Percentiles rank a stretch among this genome's conserved stretches.
Conservation (phyloP, 2,888 invertebrate genomes). For the Drosophila emarginata region DNA sequence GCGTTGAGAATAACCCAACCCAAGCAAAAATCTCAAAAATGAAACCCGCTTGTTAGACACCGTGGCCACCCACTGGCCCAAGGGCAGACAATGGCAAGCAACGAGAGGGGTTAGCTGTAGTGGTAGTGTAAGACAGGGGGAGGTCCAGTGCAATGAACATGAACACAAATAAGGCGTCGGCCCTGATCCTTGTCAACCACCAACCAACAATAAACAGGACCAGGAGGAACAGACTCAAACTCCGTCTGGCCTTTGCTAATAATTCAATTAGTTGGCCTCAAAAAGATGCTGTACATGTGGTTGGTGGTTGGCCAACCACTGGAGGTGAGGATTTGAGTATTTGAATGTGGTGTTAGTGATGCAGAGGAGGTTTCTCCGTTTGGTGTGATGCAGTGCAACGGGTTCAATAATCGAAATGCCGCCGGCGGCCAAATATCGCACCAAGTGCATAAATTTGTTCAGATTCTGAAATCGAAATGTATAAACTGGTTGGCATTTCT, state of each 20-base stretch:
- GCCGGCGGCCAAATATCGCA: constrained; percentile 56
- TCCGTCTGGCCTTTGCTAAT: constrained; percentile 60
- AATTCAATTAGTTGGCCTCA: constrained; percentile 78
- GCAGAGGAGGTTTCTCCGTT: constrained; percentile 21
- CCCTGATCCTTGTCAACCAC: constrained; percentile 80
- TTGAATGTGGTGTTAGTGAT: constrained; percentile 6
- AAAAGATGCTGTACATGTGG: constrained; percentile 61
- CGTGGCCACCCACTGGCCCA: constrained; percentile 60
- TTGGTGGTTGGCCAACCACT: not conserved
- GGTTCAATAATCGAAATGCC: constrained; percentile 69
- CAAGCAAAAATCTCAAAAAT: constrained; percentile 40
- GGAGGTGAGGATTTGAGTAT: not conserved
- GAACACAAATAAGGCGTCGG: constrained; percentile 79
- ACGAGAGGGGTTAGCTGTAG: constrained; percentile 10
- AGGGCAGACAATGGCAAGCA: constrained; percentile 46
- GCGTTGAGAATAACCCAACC: constrained; percentile 19
- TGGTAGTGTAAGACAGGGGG: constrained; percentile 18
- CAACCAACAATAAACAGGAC: constrained; percentile 67
- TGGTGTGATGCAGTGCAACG: constrained; percentile 36
- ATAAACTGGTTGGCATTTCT: constrained; percentile 15
- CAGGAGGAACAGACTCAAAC: constrained; percentile 36
- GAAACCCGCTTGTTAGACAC: constrained; percentile 70
- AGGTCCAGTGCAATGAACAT: constrained; percentile 61
- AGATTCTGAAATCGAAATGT: constrained; percentile 20
- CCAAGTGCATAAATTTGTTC: constrained; percentile 58